These are phyloP conservation scores for Blera fallax DNA, from an alignment of 2,888 invertebrate genomes.

Conservation along the genomic window DNA sequence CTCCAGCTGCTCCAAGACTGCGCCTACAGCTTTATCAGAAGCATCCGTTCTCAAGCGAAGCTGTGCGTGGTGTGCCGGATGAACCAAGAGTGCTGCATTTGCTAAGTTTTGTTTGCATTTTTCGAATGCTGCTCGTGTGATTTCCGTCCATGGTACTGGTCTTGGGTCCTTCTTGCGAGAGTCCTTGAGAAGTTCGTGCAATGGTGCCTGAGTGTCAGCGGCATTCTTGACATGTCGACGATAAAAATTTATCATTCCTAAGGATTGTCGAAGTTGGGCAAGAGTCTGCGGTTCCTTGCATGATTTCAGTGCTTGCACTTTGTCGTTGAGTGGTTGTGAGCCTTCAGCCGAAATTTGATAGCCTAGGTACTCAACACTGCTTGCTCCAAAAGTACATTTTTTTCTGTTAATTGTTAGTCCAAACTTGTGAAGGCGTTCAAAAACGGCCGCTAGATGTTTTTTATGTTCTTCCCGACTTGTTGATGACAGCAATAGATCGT, in stretches of 20 bases:
- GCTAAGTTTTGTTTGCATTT: too few relatives aligned
- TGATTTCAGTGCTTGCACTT: slow-evolving; percentile 14
- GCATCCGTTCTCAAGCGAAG: too few relatives aligned
- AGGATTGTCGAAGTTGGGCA: slow-evolving; percentile 52
- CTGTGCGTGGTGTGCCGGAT: too few relatives aligned
- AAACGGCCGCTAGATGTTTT: slow-evolving; percentile 10
- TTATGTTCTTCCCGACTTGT: slow-evolving; percentile 12
- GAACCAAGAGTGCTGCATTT: too few relatives aligned
- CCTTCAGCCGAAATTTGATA: slow-evolving; percentile 5
- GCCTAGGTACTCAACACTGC: slow-evolving; percentile 7
- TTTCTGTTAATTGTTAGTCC: slow-evolving; percentile 42
- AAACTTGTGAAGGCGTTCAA: slow-evolving; percentile 7
- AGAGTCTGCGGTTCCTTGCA: slow-evolving; percentile 12
- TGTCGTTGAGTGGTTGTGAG: slow-evolving; percentile 10
- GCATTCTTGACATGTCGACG: slow-evolving; percentile 58
- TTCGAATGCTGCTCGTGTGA: too few relatives aligned
- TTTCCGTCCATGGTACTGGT: too few relatives aligned
- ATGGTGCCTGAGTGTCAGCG: background rate
- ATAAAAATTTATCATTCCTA: slow-evolving; percentile 73
- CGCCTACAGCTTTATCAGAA: too few relatives aligned
- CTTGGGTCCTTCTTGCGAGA: too few relatives aligned
- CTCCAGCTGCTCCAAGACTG: too few relatives aligned
- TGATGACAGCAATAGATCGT: slow-evolving; percentile 36
- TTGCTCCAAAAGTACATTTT: slow-evolving; percentile 46
- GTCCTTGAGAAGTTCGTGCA: too few relatives aligned